Evolutionary conservation across 2,888 invertebrate genomes (phyloP).

Genomic region (Ptycholaimellus sp.): DNA sequence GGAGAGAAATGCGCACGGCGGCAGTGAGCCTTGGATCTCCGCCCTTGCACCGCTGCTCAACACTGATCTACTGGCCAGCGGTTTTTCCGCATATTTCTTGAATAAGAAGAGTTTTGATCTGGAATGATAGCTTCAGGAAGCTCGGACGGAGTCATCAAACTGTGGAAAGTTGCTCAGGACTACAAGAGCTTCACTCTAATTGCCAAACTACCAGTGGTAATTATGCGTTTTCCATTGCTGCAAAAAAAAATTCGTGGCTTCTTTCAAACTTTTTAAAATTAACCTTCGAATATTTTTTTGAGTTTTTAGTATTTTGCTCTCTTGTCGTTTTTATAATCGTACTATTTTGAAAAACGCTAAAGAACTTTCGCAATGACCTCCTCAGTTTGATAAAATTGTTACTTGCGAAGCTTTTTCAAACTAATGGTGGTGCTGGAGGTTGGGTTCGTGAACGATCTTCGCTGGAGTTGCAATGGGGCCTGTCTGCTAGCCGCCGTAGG

Average conservation of each 20-base stretch:
- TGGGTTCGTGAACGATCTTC: too few species aligned
- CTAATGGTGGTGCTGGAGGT: too few species aligned
- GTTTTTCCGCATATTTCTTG: slow-evolving; percentile 10
- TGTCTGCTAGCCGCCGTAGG: slow-evolving; percentile 63
- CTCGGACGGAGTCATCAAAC: slow-evolving; percentile 50
- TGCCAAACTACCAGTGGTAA: slow-evolving; percentile 41
- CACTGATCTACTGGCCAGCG: slow-evolving; percentile 28
- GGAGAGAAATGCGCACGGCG: slow-evolving; percentile 13
- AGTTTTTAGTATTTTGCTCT: slow-evolving; percentile 1
- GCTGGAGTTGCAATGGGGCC: too few species aligned
- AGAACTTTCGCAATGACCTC: too few species aligned
- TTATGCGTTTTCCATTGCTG: slow-evolving; percentile 7
- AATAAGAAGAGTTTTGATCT: not conserved
- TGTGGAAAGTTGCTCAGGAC: slow-evolving; percentile 59
- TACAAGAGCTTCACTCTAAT: slow-evolving; percentile 45
- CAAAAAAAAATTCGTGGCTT: not conserved
- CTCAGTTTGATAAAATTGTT: too few species aligned
- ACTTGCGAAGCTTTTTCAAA: too few species aligned
- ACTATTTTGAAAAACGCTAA: too few species aligned
- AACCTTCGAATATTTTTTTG: too few species aligned
- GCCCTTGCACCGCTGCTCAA: slow-evolving; percentile 24
- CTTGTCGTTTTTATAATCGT: slow-evolving; percentile 3
- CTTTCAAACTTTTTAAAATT: not conserved
- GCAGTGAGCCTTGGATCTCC: slow-evolving; percentile 24
- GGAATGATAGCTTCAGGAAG: slow-evolving; percentile 43